phyloP scores from a whole-genome alignment of 1,140 invertebrate genomes.

The Dicyema japonicum region DNA sequence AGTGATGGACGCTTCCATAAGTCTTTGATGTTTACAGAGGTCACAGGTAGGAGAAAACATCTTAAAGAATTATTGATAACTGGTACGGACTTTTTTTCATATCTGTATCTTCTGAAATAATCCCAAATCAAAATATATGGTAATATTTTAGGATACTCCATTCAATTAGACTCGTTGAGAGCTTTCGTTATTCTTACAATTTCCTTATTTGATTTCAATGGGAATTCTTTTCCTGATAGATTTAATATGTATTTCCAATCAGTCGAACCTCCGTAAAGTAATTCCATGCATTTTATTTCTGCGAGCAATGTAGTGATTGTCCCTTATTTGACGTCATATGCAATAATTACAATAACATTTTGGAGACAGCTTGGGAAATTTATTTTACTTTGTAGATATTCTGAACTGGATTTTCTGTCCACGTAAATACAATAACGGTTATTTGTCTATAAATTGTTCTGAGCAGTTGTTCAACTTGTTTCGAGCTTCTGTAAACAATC shows the following conservation, averaged over 20 bases:
- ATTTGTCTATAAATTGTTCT: constrained; percentile 12
- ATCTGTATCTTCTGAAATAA: too few species aligned
- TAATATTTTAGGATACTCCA: too few species aligned
- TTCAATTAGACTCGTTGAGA: constrained; percentile 9
- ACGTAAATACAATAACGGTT: constrained; percentile 17
- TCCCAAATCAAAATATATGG: too few species aligned
- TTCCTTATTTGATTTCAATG: constrained; percentile 10
- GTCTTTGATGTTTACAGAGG: too few species aligned
- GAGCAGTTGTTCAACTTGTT: constrained; percentile 12
- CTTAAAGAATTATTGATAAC: too few species aligned
- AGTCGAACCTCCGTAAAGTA: background rate
- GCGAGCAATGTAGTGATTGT: constrained; percentile 1
- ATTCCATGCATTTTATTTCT: constrained; percentile 2
- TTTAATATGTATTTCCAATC: constrained; percentile 10
- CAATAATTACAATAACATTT: too few species aligned
- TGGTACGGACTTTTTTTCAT: too few species aligned
- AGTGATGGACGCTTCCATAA: too few species aligned
- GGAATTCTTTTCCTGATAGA: constrained; percentile 8
- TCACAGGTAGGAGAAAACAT: too few species aligned
- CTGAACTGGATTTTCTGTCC: constrained; percentile 7
- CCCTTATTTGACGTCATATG: constrained; percentile 1
- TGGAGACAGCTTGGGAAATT: background rate
- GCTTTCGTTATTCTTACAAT: constrained; percentile 9
- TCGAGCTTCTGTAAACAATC: too few species aligned
- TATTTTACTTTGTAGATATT: constrained; percentile 6